Evolutionary conservation across 2,797 vertebrate genomes (phyloP).

Genomic region (Hyperoplus lanceolatus): DNA sequence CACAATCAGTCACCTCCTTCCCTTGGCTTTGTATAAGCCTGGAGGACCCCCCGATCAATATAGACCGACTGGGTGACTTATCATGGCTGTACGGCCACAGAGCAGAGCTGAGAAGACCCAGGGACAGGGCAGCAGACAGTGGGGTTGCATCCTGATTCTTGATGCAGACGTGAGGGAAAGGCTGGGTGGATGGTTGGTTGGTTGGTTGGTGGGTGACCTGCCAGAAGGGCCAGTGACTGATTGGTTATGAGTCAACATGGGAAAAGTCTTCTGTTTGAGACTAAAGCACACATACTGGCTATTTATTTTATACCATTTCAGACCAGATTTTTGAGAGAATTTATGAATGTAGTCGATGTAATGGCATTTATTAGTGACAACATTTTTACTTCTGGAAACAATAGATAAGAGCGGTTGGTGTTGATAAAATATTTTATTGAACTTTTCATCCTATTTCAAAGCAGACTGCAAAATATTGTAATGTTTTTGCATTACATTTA

Average conservation of each 20-base stretch:
- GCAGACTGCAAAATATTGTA: too few species aligned
- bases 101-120: constrained; percentile 56
- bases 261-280: neutral
- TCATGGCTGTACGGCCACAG: constrained; percentile 71
- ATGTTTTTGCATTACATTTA: neutral
- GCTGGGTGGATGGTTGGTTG: neutral
- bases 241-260: constrained; percentile 61
- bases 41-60: constrained; percentile 86
- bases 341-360: neutral
- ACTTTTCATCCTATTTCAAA: neutral
- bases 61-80: constrained; percentile 85
- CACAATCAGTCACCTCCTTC: constrained; percentile 87
- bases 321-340: neutral
- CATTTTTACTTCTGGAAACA: neutral
- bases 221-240: constrained; percentile 38
- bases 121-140: constrained; percentile 59
- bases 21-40: constrained; percentile 84
- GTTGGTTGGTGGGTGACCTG: constrained; percentile 35
- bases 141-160: constrained; percentile 67
- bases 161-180: constrained; percentile 74
- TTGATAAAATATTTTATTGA: neutral
- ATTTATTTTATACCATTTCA: constrained; percentile 28
- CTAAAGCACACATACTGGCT: neutral
- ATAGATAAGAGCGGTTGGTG: neutral
- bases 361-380: neutral